Percentiles rank a stretch among this genome's conserved stretches.
Conservation (phyloP, 1,140 invertebrate species). For the Bombus picipes region DNA sequence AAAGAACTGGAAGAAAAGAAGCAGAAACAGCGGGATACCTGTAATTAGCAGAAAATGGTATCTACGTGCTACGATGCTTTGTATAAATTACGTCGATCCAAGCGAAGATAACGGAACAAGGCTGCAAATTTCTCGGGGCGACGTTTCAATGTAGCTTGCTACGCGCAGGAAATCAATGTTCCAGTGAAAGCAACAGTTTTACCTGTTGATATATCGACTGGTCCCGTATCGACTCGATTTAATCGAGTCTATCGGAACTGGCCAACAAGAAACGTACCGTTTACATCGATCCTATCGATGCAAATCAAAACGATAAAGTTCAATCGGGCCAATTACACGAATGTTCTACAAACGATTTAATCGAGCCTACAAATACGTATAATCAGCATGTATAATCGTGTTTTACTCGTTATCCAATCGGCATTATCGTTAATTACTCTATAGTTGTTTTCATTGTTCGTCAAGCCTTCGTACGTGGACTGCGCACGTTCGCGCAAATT, state of each 20-base stretch:
- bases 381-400: not conserved
- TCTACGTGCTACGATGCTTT: not conserved
- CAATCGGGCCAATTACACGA: slow-evolving; percentile 34
- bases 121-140: slow-evolving; percentile 42
- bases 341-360: slow-evolving; percentile 38
- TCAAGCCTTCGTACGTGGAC: not conserved
- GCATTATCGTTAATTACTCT: not conserved
- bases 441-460: not conserved
- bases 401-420: not conserved
- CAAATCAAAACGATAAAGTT: slow-evolving; percentile 44
- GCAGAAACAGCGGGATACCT: not conserved
- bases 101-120: slow-evolving; percentile 30
- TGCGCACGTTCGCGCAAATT: too few species aligned
- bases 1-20: too few species aligned
- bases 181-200: slow-evolving; percentile 45
- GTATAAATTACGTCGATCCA: slow-evolving; percentile 23
- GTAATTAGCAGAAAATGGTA: slow-evolving; percentile 22
- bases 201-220: slow-evolving; percentile 43
- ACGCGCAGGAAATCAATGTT: slow-evolving; percentile 43
- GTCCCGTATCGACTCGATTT: slow-evolving; percentile 10
- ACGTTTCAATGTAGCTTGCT: slow-evolving; percentile 34
- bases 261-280: slow-evolving; percentile 9
- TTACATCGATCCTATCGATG: slow-evolving; percentile 48
- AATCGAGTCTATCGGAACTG: slow-evolving; percentile 14
- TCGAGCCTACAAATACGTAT: slow-evolving; percentile 3